Percentiles rank a stretch among this genome's conserved stretches.
Conservation (phyloP, 2,113 vertebrate species). For the Leiothrix lutea region DNA sequence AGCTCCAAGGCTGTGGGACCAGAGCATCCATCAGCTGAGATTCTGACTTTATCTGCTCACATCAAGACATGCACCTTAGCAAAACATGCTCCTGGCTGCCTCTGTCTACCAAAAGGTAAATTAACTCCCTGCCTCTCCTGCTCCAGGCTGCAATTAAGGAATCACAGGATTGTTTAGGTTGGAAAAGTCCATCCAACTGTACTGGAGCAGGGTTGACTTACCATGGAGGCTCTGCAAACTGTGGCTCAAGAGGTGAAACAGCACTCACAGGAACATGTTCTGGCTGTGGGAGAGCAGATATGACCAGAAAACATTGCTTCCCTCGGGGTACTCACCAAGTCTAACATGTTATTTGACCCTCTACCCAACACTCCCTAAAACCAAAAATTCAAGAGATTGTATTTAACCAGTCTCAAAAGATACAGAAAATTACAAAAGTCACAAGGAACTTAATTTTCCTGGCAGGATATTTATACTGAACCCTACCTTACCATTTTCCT, state of each 20-base stretch:
- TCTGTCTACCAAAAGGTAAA: not conserved
- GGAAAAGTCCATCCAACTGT: not conserved
- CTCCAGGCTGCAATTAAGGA: not conserved
- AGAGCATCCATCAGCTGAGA: not conserved
- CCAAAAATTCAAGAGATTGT: not conserved
- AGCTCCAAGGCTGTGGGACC: not conserved
- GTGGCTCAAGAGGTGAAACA: not conserved
- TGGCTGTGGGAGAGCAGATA: not conserved
- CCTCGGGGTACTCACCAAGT: not conserved
- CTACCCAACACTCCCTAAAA: not conserved
- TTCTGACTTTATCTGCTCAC: not conserved
- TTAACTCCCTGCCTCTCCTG: not conserved
- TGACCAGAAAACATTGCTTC: not conserved
- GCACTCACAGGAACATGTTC: not conserved
- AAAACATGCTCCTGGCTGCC: not conserved
- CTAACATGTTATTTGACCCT: not conserved
- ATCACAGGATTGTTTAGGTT: not conserved
- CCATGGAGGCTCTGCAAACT: not conserved
- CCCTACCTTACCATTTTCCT: not conserved
- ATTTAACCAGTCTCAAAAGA: not conserved
- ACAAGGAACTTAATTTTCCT: not conserved
- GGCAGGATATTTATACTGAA: not conserved
- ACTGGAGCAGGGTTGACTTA: not conserved
- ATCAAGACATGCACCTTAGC: not conserved
- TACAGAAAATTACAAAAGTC: not conserved